A percentile compares a stretch with the other conserved stretches of the same genome.
Evolutionary conservation across 2,888 invertebrate species (phyloP).

Genomic region (Brachyptera putata): DNA sequence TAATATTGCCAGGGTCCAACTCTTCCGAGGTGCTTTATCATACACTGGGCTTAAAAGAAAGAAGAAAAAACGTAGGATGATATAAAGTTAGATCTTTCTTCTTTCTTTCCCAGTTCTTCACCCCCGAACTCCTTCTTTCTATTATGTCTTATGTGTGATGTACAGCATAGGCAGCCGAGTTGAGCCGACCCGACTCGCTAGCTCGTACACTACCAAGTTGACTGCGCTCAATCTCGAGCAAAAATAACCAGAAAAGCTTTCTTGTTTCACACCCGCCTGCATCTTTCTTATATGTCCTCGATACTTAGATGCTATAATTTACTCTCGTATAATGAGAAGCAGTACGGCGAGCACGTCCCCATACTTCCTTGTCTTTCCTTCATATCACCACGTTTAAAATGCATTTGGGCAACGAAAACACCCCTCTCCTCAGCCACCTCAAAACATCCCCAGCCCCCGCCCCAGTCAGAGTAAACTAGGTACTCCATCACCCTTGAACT

Average conservation of each 20-base stretch:
- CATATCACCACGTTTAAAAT: constrained; percentile 26
- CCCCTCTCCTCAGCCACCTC: constrained; percentile 2
- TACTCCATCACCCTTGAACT: constrained; percentile 22
- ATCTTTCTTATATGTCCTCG: constrained; percentile 1
- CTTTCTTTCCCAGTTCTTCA: neutral
- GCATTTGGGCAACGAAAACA: constrained; percentile 21
- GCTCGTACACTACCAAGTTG: neutral
- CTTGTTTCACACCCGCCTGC: constrained; percentile 28
- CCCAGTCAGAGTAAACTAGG: constrained; percentile 23
- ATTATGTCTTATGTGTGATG: neutral
- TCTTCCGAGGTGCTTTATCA: constrained; percentile 10
- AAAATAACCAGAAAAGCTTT: constrained; percentile 26
- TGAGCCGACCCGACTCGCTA: neutral
- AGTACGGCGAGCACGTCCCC: neutral
- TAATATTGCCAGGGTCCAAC: constrained; percentile 15
- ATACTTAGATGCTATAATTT: constrained; percentile 23
- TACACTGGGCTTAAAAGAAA: constrained; percentile 20
- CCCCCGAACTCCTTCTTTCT: neutral
- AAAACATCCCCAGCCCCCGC: neutral
- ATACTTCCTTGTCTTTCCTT: neutral
- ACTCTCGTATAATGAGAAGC: constrained; percentile 28
- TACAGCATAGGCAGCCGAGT: neutral
- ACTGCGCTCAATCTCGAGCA: constrained; percentile 26
- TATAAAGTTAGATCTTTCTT: constrained; percentile 18
- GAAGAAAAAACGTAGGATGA: constrained; percentile 7